Base-by-base conservation (phyloP, 1,140 invertebrate genomes). In the Drosophila kanapiae region DNA sequence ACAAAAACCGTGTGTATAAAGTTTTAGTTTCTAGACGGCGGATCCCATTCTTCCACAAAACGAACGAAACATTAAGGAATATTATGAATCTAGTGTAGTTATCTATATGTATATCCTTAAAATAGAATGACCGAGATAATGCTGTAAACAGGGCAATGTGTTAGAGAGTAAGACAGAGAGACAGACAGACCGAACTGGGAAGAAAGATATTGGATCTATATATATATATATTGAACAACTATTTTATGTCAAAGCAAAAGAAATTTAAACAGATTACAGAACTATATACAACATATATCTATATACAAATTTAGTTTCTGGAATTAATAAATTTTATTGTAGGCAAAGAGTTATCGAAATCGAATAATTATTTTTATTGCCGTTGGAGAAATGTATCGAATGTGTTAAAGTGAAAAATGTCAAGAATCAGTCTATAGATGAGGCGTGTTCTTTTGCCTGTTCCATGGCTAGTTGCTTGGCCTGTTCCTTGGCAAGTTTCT, bases 291-390 rank as follows among this genome's bases (percentile, higher is more conserved):
- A 85, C 45, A 85, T 84, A 84, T 85, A 81, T 90, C 81, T 90
- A 90, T 90, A 90, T 90, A 90, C 85, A 85, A 85, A 62, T 76
- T 85, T 85, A 90, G 85, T 90, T 90, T 90, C 81, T 85, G 84
- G 80, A 82, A 85, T 85, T 90, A 90, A 90, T 90, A 90, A 88
- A 85, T 85, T 90, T 85, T 79, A 90, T 90, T 85, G 85, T 90
- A 90, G 85, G 54, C 78, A 80, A 84, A 74, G 49, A 62, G 45
- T 78, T 78, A 53, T 64, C 48, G 35, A 76, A 67, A 48, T 33
- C 27, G 62, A 76, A 60, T 18, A 10, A 40, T 27, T 35, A 43
- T 65, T 51, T 63, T 42, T 18, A 38, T 47, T 18, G 18, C 33
- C 23, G 1, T 31, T 18, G 11, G 6, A 6, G 18, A 23, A 11